phyloP scores from a whole-genome alignment of 2,888 invertebrate genomes.

The Brenthis ino region DNA sequence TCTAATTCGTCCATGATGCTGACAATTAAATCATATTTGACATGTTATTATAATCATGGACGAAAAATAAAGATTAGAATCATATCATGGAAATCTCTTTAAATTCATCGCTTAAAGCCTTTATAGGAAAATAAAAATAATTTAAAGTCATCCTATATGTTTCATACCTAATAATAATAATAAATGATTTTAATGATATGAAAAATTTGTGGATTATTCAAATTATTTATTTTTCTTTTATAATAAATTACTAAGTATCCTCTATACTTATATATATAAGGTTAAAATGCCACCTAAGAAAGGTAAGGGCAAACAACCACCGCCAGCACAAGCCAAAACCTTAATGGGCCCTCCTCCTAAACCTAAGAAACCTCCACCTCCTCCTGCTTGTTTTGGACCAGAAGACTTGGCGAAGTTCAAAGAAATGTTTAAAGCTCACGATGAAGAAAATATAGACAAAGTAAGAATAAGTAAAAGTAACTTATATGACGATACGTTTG shows the following conservation, averaged over 20 bases:
- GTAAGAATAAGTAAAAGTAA: constrained; percentile 42
- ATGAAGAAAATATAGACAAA: constrained; percentile 70
- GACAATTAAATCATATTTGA: no score
- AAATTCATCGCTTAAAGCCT: no score
- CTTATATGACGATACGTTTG: background rate
- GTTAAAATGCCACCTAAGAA: constrained; percentile 59
- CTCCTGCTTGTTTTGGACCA: constrained; percentile 64
- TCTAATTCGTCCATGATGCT: no score
- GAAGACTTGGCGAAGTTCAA: constrained; percentile 66
- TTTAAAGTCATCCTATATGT: no score
- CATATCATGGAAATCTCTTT: no score
- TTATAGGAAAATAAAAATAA: no score
- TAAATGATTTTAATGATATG: no score
- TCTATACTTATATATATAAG: no score
- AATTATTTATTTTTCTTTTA: background rate
- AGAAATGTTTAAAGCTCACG: constrained; percentile 62
- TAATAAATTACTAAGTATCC: background rate
- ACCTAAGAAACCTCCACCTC: constrained; percentile 68
- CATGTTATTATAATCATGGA: no score
- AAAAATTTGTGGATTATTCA: no score
- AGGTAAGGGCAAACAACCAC: constrained; percentile 48
- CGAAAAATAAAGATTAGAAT: no score
- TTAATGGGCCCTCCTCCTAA: constrained; percentile 57
- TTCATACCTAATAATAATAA: no score
- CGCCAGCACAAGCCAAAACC: constrained; percentile 40